Evolutionary conservation across 2,113 vertebrate species (phyloP).

Genomic region (Heterotis niloticus): DNA sequence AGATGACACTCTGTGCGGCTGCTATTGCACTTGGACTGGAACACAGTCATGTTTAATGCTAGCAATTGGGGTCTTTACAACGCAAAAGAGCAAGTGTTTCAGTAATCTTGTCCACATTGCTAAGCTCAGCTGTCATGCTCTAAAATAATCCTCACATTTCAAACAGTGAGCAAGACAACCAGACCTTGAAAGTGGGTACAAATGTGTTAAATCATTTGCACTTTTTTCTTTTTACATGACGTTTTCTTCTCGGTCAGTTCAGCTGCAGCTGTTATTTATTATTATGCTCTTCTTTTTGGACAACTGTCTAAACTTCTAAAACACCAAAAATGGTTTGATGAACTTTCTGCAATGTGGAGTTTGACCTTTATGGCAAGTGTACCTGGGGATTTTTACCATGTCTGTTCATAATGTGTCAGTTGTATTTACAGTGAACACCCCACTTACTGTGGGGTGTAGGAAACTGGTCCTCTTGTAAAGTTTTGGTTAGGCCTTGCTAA

Average conservation of each 20-base stretch:
- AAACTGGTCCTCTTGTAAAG: slow-evolving; percentile 27
- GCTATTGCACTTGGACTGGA: slow-evolving; percentile 49
- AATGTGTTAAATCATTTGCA: slow-evolving; percentile 12
- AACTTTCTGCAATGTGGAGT: not conserved
- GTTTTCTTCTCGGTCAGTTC: slow-evolving; percentile 18
- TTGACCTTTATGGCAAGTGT: not conserved
- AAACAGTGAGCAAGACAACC: slow-evolving; percentile 14
- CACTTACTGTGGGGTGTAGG: slow-evolving; percentile 27
- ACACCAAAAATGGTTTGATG: not conserved
- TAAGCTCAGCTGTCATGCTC: slow-evolving; percentile 27
- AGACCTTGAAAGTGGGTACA: not conserved
- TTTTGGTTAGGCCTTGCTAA: slow-evolving; percentile 29
- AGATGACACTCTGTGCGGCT: slow-evolving; percentile 65
- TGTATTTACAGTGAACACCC: too few species aligned
- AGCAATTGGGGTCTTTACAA: slow-evolving; percentile 61
- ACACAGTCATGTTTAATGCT: slow-evolving; percentile 63
- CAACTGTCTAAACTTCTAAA: too few species aligned
- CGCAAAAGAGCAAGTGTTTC: slow-evolving; percentile 28
- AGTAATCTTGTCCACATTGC: slow-evolving; percentile 36
- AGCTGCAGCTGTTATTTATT: slow-evolving; percentile 10
- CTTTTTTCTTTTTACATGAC: too few species aligned
- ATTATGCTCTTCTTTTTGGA: slow-evolving; percentile 11
- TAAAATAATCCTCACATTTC: slow-evolving; percentile 36
- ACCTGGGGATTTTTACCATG: not conserved
- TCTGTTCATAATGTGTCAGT: slow-evolving; percentile 21